phyloP scores from a whole-genome alignment of 2,797 vertebrate genomes.

The Leptodactylus fallax region DNA sequence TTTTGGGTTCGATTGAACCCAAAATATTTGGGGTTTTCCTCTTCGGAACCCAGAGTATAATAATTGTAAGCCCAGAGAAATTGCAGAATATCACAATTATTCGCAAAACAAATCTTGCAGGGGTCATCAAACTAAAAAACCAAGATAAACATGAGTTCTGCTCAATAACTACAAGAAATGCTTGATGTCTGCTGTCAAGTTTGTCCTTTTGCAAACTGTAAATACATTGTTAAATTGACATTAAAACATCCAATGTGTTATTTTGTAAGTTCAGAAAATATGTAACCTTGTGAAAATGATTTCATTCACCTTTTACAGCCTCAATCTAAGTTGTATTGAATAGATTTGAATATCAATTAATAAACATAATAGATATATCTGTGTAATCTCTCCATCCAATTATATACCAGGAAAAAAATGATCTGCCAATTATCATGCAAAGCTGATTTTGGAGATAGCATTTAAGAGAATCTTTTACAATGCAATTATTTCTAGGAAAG shows the following conservation, averaged over 20 bases:
- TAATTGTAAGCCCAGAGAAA: too few species aligned
- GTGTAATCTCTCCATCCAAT: constrained; percentile 13
- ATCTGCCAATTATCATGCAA: not conserved
- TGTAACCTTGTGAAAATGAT: constrained; percentile 28
- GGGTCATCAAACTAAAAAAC: too few species aligned
- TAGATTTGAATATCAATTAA: constrained; percentile 45
- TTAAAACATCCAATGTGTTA: not conserved
- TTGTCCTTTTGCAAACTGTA: not conserved
- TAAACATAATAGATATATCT: constrained; percentile 12
- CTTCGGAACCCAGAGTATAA: too few species aligned
- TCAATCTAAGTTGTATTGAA: not conserved
- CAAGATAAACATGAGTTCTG: not conserved
- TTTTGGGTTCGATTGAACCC: too few species aligned
- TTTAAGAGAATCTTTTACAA: not conserved
- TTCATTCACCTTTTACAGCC: not conserved
- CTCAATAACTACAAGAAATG: constrained; percentile 21
- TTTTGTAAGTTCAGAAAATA: constrained; percentile 25
- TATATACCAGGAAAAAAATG: not conserved
- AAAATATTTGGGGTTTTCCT: too few species aligned
- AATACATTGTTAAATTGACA: constrained; percentile 27
- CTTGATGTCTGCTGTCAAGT: constrained; percentile 5
- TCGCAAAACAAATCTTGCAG: too few species aligned
- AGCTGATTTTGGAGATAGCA: not conserved
- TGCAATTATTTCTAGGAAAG: not conserved
- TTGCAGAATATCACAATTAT: too few species aligned